Evolutionary conservation across 2,797 vertebrate genomes (phyloP), one percentile per base, ranked within the genome.

Genomic region (Semaprochilodus insignis): DNA sequence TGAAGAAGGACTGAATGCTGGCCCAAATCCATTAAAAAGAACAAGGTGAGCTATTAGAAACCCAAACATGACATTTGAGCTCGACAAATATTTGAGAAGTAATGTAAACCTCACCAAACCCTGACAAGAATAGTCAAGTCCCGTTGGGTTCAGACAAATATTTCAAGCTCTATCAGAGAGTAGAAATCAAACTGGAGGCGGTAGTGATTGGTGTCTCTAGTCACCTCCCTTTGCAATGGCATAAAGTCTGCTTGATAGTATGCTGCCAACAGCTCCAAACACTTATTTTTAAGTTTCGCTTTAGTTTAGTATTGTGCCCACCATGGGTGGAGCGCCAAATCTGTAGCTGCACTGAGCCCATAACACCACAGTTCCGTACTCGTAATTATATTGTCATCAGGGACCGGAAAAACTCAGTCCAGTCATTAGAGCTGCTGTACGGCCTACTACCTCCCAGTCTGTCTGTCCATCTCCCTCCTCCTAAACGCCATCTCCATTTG

Each of bases 381-480:
- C 44, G 23, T 77, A 65, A 52, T 65, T 63, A 52, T 65, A 60
- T 31, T 77, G 72, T 74, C 54, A 74, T 74, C 19, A 23, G 27
- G 72, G 54, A 74, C 54, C 54, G 54, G 72, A 57, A 74, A 59
- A 74, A 27, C 31, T 27, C 54, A 15, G 10, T 36, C 31, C 27
- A 57, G 54, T 74, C 72, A 59, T 59, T 74, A 59, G 54, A 57
- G 31, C 72, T 74, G 19, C 36, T 70, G 40, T 66, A 66, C 31
- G 17, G 51, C 23, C 71, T 54, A 16, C 70, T 54, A 25, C 71
- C 51, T 73, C 72, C 52, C 54, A 55, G 54, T 10, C 72, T 57
- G 54, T 44, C 40, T 31, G 31, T 55, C 72, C 51, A 72, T 44
- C 70, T 52, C 48, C 48, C 25, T 54, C 69, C 69, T 44, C 69